Evolutionary conservation across 2,888 invertebrate genomes (phyloP), one percentile per base, ranked within the genome.

Genomic region (Trichopria drosophilae): DNA sequence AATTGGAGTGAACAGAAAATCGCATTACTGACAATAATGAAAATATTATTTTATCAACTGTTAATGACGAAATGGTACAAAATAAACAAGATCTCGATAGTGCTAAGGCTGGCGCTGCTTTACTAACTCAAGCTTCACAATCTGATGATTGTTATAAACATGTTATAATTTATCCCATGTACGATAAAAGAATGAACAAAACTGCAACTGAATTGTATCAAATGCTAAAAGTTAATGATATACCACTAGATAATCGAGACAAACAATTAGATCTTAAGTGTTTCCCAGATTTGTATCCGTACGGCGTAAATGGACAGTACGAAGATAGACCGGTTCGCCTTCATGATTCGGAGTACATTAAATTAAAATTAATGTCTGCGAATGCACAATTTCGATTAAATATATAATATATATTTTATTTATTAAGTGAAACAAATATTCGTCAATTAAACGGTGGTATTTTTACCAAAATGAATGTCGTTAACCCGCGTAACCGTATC

Each of bases 301-400:
- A 53, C 32, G 53, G 39, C 10, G 28, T 29, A 20, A 43, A 49
- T 43, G 53, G 63, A 9, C 58, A 61, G 49, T 35, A 46, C 45
- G 55, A 56, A 35, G 40, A 51, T 15, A 32, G 63, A 18, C 22
- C 34, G 13, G 29, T 51, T 13, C 52, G 44, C 34, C 32, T 67
- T 3, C 43, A 46, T 4, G 46, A 55, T 36, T 53, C 49, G 32
- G 55, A 61, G 41, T 61, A 50, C 40, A 55, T 61, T 16, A 64
- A 63, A 50, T 28, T 36, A 6, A 39, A 47, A 47, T 26, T 66
- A n/a, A 52, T 55, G 48, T 66, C 63, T 10, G 53, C 43, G 15
- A 47, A 63, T 53, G 32, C 56, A 13, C 47, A 53, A 47, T 66
- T 62, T 51, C 36, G 64, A 19, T 35, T 55, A 31, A 59, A 66